Evolutionary conservation across 1,140 invertebrate genomes (phyloP).

Genomic region (Globodera rostochiensis): DNA sequence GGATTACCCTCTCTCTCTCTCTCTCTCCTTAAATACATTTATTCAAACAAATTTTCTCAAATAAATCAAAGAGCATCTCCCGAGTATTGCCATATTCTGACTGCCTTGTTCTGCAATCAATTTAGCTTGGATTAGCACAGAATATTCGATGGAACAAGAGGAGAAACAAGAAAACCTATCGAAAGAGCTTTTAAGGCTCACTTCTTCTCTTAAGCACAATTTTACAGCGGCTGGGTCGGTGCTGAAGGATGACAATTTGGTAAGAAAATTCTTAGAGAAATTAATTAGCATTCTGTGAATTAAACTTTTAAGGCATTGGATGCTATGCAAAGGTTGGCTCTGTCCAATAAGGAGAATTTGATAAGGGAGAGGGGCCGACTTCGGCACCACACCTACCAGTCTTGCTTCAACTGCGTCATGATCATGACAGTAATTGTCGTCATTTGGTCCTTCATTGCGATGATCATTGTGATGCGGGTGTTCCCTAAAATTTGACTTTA

Average conservation of each 20-base stretch:
- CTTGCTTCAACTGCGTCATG: slow-evolving; percentile 62
- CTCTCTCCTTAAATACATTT: too few species aligned
- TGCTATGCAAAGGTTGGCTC: slow-evolving; percentile 50
- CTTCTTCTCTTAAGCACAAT: slow-evolving; percentile 55
- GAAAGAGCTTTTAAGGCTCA: slow-evolving; percentile 55
- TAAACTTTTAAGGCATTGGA: slow-evolving; percentile 32
- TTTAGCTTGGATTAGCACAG: too few species aligned
- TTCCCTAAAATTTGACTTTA: slow-evolving; percentile 54
- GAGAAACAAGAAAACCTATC: slow-evolving; percentile 48
- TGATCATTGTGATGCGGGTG: slow-evolving; percentile 61
- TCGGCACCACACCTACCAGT: slow-evolving; percentile 59
- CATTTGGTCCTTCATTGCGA: slow-evolving; percentile 57
- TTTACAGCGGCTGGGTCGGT: slow-evolving; percentile 58
- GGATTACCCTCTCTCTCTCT: too few species aligned
- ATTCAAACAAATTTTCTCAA: too few species aligned
- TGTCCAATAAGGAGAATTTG: slow-evolving; percentile 47
- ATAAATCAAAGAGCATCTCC: too few species aligned
- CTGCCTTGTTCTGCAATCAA: too few species aligned
- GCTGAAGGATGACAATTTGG: slow-evolving; percentile 60
- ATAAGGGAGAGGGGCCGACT: slow-evolving; percentile 51
- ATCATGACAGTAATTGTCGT: slow-evolving; percentile 55
- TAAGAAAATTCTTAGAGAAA: slow-evolving; percentile 18
- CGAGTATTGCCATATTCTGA: too few species aligned
- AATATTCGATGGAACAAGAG: slow-evolving; percentile 38
- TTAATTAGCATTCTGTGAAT: not conserved